Conservation (phyloP, 1,140 invertebrate species). For the Zelostemma sp. region DNA sequence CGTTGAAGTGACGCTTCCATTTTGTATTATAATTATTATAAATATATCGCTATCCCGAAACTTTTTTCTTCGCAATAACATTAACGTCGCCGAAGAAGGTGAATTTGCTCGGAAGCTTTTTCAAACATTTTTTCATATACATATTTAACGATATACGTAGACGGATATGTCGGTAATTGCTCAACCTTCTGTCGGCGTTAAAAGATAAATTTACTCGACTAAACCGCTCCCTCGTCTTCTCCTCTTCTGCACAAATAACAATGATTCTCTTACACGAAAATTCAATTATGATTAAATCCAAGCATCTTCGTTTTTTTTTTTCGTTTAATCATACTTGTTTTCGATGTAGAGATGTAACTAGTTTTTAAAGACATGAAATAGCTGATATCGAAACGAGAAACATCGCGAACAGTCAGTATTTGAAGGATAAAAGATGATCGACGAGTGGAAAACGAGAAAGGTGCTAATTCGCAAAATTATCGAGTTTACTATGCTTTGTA, state of each 20-base stretch:
- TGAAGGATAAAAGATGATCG: conserved; percentile 20
- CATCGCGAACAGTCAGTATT: conserved; percentile 45
- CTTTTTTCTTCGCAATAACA: conserved; percentile 41
- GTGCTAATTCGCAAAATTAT: conserved; percentile 47
- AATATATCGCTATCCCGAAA: conserved; percentile 35
- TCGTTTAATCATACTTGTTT: conserved; percentile 47
- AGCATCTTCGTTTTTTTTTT: conserved; percentile 28
- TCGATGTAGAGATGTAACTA: conserved; percentile 15
- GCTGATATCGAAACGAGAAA: conserved; percentile 11
- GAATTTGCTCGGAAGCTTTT: conserved; percentile 29
- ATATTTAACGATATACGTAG: conserved; percentile 29
- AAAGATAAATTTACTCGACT: conserved; percentile 40
- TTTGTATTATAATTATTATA: conserved; percentile 48
- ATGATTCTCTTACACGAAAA: conserved; percentile 27
- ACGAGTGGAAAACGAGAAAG: conserved; percentile 34
- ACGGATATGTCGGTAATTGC: conserved; percentile 44
- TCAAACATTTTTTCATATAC: conserved; percentile 43
- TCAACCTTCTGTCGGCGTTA: conserved; percentile 49
- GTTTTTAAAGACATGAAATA: conserved; percentile 15
- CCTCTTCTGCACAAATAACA: conserved; percentile 37
- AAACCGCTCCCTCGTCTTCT: conserved; percentile 43
- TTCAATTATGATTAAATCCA: conserved; percentile 45
- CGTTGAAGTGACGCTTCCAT: conserved; percentile 9
- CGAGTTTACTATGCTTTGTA: conserved; percentile 39
- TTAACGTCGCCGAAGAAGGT: conserved; percentile 28